Evolutionary conservation across 2,113 vertebrate species (phyloP).

Genomic region (Raja brachyura): DNA sequence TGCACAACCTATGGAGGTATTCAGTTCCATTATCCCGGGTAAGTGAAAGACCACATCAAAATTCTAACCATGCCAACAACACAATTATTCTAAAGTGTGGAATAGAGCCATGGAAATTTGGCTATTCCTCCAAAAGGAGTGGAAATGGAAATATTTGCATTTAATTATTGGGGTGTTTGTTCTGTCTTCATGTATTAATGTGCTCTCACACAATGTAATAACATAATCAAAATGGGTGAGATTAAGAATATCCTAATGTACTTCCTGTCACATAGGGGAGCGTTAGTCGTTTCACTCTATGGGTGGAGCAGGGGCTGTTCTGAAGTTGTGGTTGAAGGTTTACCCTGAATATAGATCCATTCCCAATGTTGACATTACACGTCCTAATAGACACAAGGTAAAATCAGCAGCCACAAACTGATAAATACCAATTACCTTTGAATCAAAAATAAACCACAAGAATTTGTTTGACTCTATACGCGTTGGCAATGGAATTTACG

Average conservation of each 20-base stretch:
- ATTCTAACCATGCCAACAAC: not conserved
- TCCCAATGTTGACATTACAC: not conserved
- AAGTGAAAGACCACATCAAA: not conserved
- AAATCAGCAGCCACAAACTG: not conserved
- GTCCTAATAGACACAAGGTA: not conserved
- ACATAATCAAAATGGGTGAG: not conserved
- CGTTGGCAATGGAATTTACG: not conserved
- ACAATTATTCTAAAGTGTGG: no score
- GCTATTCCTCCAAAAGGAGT: not conserved
- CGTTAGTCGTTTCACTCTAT: not conserved
- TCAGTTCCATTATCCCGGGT: no score
- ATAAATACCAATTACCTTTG: not conserved
- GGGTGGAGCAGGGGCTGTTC: not conserved
- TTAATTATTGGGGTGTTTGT: not conserved
- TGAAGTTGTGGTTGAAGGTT: not conserved
- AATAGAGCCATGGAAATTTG: not conserved
- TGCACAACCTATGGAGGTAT: no score
- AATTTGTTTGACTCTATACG: not conserved
- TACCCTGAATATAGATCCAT: not conserved
- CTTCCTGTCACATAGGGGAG: not conserved
- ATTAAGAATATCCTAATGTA: not conserved
- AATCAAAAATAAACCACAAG: not conserved
- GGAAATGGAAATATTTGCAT: not conserved
- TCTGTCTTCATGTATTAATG: not conserved
- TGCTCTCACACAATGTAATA: not conserved